Evolutionary conservation across 2,797 vertebrate genomes (phyloP).

Genomic region (Pagetopsis macropterus): DNA sequence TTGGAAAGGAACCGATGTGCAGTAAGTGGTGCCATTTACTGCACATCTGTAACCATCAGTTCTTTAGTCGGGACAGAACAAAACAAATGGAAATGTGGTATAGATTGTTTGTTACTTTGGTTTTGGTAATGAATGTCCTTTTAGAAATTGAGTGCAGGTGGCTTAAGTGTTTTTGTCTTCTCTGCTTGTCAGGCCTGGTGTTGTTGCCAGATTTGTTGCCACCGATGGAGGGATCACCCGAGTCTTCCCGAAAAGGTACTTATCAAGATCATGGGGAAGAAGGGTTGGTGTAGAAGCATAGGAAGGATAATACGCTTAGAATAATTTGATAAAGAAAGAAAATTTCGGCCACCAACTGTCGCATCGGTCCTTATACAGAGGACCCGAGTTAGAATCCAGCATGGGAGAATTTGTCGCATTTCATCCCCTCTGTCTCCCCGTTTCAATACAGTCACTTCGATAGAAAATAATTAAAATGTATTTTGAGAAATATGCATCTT

Average conservation of each 20-base stretch:
- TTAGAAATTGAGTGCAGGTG: constrained; percentile 40
- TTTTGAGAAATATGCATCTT: constrained; percentile 22
- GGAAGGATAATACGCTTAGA: constrained; percentile 32
- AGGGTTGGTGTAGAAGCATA: constrained; percentile 19
- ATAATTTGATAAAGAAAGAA: constrained; percentile 34
- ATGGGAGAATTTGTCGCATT: no score
- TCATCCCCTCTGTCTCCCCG: no score
- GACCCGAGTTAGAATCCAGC: no score
- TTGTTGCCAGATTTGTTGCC: constrained; percentile 92
- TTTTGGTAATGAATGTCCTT: constrained; percentile 31
- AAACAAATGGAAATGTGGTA: constrained; percentile 17
- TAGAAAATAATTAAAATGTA: constrained; percentile 7
- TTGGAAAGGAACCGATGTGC: constrained; percentile 84
- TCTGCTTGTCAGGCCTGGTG: constrained; percentile 83
- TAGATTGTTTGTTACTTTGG: constrained; percentile 18
- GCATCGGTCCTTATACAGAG: no score
- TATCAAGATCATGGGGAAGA: constrained; percentile 17
- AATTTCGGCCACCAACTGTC: no score
- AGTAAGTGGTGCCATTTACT: constrained; percentile 81
- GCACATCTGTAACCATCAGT: no score
- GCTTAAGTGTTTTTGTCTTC: constrained; percentile 56
- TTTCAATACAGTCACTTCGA: no score
- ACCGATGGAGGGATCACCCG: constrained; percentile 97
- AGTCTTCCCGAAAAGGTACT: constrained; percentile 94
- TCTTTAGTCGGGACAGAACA: neutral